Base-by-base conservation (phyloP, 2,113 vertebrate genomes). In the Chaetodon trifascialis region DNA sequence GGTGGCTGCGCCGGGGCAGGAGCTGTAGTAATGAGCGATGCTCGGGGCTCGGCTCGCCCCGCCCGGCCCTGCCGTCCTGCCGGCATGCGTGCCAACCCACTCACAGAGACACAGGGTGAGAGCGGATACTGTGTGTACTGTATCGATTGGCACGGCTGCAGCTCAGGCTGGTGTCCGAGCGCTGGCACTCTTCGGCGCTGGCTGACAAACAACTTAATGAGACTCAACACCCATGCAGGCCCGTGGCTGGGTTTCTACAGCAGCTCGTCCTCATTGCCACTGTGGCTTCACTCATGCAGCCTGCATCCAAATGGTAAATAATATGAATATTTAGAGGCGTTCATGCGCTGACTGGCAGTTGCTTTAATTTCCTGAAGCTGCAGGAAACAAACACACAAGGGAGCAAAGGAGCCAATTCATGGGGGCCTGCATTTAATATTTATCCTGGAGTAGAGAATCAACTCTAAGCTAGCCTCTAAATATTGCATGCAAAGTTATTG, bases 121-220 rank as follows among this genome's bases (percentile, higher is more conserved):
- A 86, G 84, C 55, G 59, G 90, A 82, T 84, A 73, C 75, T 82
- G 84, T 75, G 83, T 75, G 85, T 69, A 52, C 80, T 51, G 76
- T 88, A 92, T 94, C 58, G 93, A 92, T 91, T 68, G 82, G 85
- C 87, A 74, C 74, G 80, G 72, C 90, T 84, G 77, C 85, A 84
- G 86, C 80, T 88, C 73, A 34, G 84, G 71, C 87, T 80, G 84
- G 84, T 54, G 85, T 85, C 85, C 49, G 79, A 65, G 72, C 64
- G 25, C 76, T 81, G 86, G 71, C 82, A 82, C 84, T 80, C 73
- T 68, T 87, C 82, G 70, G 47, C 34, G 63, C 72, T 58, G 81
- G 75, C 82, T 80, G 85, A 88, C 85, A 89, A 85, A 82, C 75
- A 84, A 67, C 81, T 82, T 85, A 77, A 90, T 83, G 86, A 86